Percentiles rank a stretch among this genome's conserved stretches.
Evolutionary conservation across 2,888 invertebrate species (phyloP).

Genomic region (Therioaphis trifolii): DNA sequence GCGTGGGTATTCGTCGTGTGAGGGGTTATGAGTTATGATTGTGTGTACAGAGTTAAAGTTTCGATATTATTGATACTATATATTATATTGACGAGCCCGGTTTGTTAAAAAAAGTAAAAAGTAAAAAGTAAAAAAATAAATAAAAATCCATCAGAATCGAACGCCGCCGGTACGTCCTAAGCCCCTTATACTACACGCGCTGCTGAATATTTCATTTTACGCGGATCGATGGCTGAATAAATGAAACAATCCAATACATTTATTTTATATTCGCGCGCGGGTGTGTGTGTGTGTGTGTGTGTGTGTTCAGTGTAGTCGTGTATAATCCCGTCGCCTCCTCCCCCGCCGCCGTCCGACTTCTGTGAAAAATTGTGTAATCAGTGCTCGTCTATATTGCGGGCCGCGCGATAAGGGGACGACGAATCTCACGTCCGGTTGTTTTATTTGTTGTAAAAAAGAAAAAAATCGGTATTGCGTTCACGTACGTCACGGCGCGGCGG

Average conservation of each 20-base stretch:
- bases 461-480: conserved; percentile 24
- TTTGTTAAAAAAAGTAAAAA: too few species aligned
- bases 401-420: neutral
- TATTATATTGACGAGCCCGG: too few species aligned
- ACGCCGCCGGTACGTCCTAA: too few species aligned
- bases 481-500: neutral
- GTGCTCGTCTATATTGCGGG: conserved; percentile 23
- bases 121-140: too few species aligned
- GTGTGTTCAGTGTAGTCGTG: neutral
- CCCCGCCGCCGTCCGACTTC: neutral
- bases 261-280: neutral
- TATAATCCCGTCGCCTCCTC: neutral
- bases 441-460: conserved; percentile 16
- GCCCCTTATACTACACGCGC: too few species aligned
- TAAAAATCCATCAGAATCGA: too few species aligned
- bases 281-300: too few species aligned
- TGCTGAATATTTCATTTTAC: conserved; percentile 12
- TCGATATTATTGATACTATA: neutral
- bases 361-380: conserved; percentile 39
- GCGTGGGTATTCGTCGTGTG: too few species aligned
- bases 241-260: neutral
- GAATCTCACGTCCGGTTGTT: conserved; percentile 38
- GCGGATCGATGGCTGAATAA: neutral
- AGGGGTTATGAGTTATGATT: too few species aligned
- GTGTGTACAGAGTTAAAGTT: too few species aligned